These are phyloP conservation scores for Pseudochaenichthys georgianus DNA, from an alignment of 2,797 vertebrate species.

Conservation along the genomic window DNA sequence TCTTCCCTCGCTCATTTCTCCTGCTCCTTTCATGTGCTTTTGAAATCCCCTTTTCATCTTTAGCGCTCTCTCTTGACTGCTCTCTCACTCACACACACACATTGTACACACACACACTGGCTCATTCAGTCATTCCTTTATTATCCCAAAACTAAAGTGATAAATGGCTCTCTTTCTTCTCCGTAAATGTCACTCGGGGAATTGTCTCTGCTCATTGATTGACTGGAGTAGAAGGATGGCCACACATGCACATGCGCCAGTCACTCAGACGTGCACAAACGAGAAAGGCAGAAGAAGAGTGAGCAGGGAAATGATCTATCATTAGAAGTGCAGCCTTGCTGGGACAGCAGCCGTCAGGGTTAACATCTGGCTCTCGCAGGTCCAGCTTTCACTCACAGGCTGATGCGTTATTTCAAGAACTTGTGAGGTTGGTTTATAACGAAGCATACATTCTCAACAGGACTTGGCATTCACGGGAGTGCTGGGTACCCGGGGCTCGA, in stretches of 20 bases:
- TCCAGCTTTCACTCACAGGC: slow-evolving; percentile 47
- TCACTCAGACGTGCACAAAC: slow-evolving; percentile 46
- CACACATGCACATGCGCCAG: slow-evolving; percentile 71
- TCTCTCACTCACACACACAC: slow-evolving; percentile 36
- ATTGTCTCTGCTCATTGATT: slow-evolving; percentile 82
- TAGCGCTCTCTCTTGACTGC: slow-evolving; percentile 52
- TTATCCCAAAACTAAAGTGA: slow-evolving; percentile 83
- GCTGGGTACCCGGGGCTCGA: slow-evolving; percentile 54
- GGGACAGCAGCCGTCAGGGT: slow-evolving; percentile 58
- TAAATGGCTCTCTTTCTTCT: slow-evolving; percentile 84
- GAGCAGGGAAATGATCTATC: slow-evolving; percentile 57
- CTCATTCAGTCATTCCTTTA: slow-evolving; percentile 83
- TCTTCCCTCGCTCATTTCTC: slow-evolving; percentile 82
- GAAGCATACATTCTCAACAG: slow-evolving; percentile 69
- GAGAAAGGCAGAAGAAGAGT: slow-evolving; percentile 17
- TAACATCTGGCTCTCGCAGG: slow-evolving; percentile 65
- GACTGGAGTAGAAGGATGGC: slow-evolving; percentile 76
- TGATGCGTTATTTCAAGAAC: slow-evolving; percentile 67
- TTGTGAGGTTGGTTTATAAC: slow-evolving; percentile 51
- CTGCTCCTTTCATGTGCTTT: slow-evolving; percentile 83
- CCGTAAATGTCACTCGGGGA: slow-evolving; percentile 82
- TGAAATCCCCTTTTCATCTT: slow-evolving; percentile 82
- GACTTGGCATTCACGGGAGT: slow-evolving; percentile 64
- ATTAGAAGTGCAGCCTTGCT: slow-evolving; percentile 62
- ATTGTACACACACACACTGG: slow-evolving; percentile 45